phyloP scores from a whole-genome alignment of 1,140 invertebrate genomes.

The Amphibalanus amphitrite region DNA sequence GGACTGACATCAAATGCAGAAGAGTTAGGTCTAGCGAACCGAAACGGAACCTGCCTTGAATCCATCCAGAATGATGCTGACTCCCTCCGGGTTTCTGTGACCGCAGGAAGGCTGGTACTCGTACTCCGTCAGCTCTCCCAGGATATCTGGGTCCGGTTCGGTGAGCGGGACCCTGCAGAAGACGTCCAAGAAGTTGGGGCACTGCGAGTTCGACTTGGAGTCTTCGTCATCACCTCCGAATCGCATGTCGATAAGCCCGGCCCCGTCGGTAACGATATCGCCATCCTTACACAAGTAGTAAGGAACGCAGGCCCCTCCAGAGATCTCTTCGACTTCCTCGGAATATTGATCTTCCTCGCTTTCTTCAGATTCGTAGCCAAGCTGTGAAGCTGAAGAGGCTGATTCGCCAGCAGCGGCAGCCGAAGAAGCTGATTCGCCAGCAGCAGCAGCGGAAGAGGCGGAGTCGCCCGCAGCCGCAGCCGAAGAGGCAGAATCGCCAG shows the following conservation, averaged over 20 bases:
- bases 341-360: neutral
- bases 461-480: no score
- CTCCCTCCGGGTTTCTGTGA: constrained; percentile 42
- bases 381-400: neutral
- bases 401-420: neutral
- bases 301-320: constrained; percentile 22
- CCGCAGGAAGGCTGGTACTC: constrained; percentile 39
- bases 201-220: constrained; percentile 14
- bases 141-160: constrained; percentile 12
- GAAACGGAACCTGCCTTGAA: constrained; percentile 19
- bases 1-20: no score
- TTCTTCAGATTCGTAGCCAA: no score
- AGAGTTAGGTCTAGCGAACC: no score
- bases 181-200: constrained; percentile 22
- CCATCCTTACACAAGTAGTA: constrained; percentile 51
- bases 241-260: constrained; percentile 57
- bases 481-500: no score
- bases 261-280: constrained; percentile 46
- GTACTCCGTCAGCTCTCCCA: neutral
- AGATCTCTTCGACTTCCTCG: neutral
- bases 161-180: constrained; percentile 23
- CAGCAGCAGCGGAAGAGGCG: neutral
- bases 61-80: constrained; percentile 48
- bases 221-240: constrained; percentile 18
- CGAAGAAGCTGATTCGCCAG: neutral